Evolutionary conservation across 2,888 invertebrate genomes (phyloP).

Genomic region (Parapristionchus giblindavisi): DNA sequence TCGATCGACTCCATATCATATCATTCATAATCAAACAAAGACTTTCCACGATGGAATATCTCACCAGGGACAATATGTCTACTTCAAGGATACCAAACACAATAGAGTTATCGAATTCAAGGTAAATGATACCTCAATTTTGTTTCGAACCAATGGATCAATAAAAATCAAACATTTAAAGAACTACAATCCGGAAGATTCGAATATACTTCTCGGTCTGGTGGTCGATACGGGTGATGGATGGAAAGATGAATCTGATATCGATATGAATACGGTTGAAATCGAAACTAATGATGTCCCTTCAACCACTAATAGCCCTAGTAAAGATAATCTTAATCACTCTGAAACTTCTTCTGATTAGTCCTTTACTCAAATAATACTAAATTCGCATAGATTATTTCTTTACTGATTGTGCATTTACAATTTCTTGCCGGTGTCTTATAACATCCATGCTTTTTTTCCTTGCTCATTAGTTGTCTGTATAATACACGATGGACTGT

Average conservation of each 20-base stretch:
- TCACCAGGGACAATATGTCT: conserved; percentile 8
- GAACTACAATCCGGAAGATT: conserved; percentile 33
- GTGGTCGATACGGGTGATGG: background rate
- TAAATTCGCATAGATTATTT: no score
- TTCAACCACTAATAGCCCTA: no score
- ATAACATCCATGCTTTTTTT: no score
- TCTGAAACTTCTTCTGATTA: no score
- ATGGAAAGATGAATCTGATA: background rate
- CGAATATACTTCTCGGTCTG: conserved; percentile 13
- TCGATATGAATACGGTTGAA: no score
- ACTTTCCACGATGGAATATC: conserved; percentile 33
- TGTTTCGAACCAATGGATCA: background rate
- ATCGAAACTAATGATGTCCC: no score
- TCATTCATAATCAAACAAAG: conserved; percentile 15
- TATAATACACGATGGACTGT: no score
- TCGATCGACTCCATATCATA: background rate
- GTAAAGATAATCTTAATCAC: no score
- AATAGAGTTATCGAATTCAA: background rate
- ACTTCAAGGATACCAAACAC: conserved; percentile 17
- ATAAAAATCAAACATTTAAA: background rate
- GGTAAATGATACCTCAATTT: background rate
- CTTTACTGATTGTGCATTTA: no score
- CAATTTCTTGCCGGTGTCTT: no score
- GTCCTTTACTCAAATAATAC: no score
- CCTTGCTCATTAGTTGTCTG: no score